phyloP scores from a whole-genome alignment of 2,797 vertebrate genomes.

The Acanthiza pusilla region DNA sequence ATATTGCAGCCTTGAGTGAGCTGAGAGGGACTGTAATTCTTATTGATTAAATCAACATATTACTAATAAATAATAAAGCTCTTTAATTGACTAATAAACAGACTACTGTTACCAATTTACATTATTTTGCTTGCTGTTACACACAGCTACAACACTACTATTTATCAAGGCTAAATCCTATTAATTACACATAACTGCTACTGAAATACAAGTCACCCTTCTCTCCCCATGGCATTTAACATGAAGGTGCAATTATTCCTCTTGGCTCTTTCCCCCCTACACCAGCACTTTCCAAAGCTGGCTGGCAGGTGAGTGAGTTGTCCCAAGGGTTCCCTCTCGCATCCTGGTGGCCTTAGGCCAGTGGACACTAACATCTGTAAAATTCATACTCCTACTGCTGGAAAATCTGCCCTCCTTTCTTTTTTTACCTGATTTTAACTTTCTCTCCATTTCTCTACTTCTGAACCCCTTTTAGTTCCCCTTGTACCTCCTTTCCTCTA shows the following conservation, averaged over 20 bases:
- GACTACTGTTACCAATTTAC: neutral
- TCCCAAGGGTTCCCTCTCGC: neutral
- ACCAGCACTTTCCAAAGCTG: neutral
- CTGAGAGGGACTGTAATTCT: neutral
- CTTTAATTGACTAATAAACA: neutral
- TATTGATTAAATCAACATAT: neutral
- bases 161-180: neutral
- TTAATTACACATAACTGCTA: neutral
- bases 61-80: neutral
- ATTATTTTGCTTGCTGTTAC: neutral
- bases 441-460: neutral
- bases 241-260: neutral
- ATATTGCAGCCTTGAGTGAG: neutral
- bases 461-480: neutral
- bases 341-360: neutral
- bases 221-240: neutral
- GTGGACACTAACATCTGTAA: neutral
- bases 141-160: neutral
- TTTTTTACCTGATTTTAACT: neutral
- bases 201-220: neutral
- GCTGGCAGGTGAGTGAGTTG: rapidly evolving
- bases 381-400: neutral
- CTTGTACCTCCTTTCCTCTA: neutral
- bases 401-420: neutral
- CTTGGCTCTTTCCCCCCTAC: neutral